Conservation (phyloP, 2,797 vertebrate genomes). For the Lepilemur ruficaudatus region DNA sequence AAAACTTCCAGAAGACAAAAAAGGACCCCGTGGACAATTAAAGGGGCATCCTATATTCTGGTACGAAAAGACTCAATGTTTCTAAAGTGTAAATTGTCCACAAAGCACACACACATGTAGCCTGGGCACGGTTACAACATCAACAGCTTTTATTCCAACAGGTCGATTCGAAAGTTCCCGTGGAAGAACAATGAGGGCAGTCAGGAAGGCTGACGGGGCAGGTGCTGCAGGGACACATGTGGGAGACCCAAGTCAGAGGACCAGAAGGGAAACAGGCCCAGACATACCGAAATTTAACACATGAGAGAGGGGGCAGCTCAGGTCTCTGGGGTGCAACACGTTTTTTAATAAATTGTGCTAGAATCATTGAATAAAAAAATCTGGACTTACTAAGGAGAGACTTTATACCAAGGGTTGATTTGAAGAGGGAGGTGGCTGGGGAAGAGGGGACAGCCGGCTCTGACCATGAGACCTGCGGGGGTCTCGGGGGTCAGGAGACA, state of each 20-base stretch:
- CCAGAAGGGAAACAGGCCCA: no score
- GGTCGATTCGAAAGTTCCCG: background rate
- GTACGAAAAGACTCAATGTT: background rate
- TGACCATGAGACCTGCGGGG: no score
- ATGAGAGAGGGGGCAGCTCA: no score
- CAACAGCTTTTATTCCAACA: background rate
- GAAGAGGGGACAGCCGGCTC: fast-evolving
- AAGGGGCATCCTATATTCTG: background rate
- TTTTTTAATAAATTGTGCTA: background rate
- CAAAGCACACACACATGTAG: background rate
- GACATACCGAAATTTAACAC: background rate
- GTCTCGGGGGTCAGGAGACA: background rate
- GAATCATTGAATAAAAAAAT: background rate
- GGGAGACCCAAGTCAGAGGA: background rate
- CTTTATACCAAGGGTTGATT: background rate
- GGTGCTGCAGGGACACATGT: background rate
- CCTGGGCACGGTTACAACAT: background rate
- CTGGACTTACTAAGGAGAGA: background rate
- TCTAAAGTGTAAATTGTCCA: background rate
- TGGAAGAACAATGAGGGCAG: fast-evolving
- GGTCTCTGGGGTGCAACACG: background rate
- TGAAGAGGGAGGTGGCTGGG: no score
- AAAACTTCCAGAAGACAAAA: background rate
- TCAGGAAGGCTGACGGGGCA: background rate
- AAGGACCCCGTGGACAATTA: no score